Conservation (phyloP, 2,888 invertebrate genomes). For the Tupiocoris notatus region DNA sequence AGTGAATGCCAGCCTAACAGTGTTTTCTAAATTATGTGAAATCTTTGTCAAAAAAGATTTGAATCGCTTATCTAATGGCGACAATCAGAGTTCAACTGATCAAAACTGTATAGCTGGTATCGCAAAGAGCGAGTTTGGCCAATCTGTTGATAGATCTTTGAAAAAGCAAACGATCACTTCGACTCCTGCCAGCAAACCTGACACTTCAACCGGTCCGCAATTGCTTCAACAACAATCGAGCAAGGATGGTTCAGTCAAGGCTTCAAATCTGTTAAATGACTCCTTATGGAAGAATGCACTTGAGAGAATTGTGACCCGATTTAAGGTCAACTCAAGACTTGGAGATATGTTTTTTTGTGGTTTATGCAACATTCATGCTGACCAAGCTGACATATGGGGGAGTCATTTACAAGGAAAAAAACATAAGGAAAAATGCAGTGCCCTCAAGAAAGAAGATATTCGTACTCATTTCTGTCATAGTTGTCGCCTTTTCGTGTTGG, state of each 20-base stretch:
- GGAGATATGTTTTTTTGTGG: background rate
- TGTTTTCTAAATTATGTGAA: background rate
- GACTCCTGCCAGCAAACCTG: background rate
- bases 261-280: background rate
- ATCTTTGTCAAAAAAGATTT: background rate
- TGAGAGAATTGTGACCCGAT: background rate
- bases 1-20: background rate
- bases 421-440: background rate
- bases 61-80: background rate
- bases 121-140: background rate
- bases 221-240: background rate
- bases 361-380: background rate
- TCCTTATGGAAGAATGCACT: slow-evolving; percentile 1
- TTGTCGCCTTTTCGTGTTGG: background rate
- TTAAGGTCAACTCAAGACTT: background rate
- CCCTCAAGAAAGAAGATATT: background rate
- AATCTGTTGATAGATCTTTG: background rate
- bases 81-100: background rate
- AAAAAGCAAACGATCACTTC: too few species aligned
- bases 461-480: background rate
- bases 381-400: background rate
- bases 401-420: background rate
- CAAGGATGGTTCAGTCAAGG: background rate
- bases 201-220: background rate
- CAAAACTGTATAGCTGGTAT: background rate